A percentile compares a stretch with the other conserved stretches of the same genome.
These are phyloP conservation scores for Actenoides lindsayi DNA, from an alignment of 2,113 vertebrate species.

Conservation along the genomic window DNA sequence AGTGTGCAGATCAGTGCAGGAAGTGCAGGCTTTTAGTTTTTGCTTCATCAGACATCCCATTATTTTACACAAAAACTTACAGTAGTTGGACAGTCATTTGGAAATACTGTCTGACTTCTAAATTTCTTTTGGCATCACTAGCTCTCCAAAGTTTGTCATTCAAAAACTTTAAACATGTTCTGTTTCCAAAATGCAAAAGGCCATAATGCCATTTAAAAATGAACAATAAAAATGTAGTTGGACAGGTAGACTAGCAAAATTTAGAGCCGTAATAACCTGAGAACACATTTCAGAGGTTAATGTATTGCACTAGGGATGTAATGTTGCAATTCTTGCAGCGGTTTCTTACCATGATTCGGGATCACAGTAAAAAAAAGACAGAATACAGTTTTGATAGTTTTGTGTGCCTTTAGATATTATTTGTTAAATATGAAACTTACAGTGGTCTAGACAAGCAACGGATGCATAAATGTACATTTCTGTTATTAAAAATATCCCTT, in stretches of 20 bases:
- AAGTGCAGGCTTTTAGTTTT: neutral
- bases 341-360: neutral
- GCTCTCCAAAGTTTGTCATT: neutral
- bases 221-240: neutral
- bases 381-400: neutral
- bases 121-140: neutral
- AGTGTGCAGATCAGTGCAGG: neutral
- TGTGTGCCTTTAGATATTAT: neutral
- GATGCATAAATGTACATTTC: neutral
- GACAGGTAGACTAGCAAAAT: neutral
- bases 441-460: neutral
- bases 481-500: neutral
- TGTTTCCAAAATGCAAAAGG: neutral
- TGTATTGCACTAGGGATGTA: neutral
- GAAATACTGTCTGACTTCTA: neutral
- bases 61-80: neutral
- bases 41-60: neutral
- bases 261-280: neutral
- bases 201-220: neutral
- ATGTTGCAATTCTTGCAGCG: neutral
- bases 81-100: neutral
- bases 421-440: neutral
- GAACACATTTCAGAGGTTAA: neutral
- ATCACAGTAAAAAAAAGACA: neutral
- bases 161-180: neutral